phyloP scores from a whole-genome alignment of 1,140 invertebrate genomes.

The Trichogramma pretiosum region DNA sequence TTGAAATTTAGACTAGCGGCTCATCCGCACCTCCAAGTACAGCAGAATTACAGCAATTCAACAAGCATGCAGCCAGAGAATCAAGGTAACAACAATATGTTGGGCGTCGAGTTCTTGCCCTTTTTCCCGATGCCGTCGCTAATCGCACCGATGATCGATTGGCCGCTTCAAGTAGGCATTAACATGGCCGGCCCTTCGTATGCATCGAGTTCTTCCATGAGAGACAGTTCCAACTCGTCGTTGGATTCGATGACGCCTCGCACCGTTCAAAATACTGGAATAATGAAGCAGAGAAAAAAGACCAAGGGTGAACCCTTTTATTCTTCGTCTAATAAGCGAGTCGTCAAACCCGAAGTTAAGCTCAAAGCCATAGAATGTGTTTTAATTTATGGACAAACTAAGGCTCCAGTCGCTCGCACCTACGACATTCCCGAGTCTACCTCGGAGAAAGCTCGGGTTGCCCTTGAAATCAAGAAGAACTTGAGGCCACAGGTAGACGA shows the following conservation, averaged over 20 bases:
- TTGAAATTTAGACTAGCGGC: no score
- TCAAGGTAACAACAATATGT: no score
- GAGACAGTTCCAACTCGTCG: background rate
- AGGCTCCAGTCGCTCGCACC: constrained; percentile 70
- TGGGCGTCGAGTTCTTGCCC: no score
- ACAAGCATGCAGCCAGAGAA: no score
- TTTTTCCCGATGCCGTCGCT: no score
- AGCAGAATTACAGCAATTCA: no score
- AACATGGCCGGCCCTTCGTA: no score
- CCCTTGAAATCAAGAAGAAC: no score
- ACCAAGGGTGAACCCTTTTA: constrained; percentile 25
- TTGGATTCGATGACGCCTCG: background rate
- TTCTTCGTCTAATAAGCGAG: constrained; percentile 54
- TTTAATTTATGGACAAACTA: constrained; percentile 65
- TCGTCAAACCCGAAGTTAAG: constrained; percentile 63
- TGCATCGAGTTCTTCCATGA: background rate
- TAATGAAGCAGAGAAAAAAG: constrained; percentile 10
- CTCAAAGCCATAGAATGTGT: constrained; percentile 69
- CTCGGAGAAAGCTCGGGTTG: constrained; percentile 66
- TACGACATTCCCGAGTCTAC: constrained; percentile 77
- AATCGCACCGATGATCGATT: no score
- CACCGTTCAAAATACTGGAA: background rate
- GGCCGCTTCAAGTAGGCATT: no score
- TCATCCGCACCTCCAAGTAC: no score
- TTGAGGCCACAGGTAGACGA: constrained; percentile 64